These are phyloP conservation scores for Monochamus saltuarius DNA, from an alignment of 1,140 invertebrate genomes.

Conservation along the genomic window DNA sequence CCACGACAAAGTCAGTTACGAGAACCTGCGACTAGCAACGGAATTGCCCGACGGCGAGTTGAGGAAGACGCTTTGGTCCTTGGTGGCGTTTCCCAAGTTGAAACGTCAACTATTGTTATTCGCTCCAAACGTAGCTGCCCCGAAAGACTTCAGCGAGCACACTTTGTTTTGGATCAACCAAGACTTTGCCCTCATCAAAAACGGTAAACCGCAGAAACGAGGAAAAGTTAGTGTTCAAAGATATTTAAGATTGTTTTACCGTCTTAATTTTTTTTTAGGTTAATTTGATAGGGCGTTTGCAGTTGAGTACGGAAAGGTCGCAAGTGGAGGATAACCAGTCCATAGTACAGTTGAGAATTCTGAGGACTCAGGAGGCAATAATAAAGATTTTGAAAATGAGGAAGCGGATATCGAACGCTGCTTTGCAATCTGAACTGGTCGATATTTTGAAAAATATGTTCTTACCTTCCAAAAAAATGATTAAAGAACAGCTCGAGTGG, in stretches of 20 bases:
- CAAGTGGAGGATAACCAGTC: conserved; percentile 97
- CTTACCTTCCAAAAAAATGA: conserved; percentile 97
- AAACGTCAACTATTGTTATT: conserved; percentile 89
- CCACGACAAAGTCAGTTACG: conserved; percentile 88
- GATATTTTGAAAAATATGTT: conserved; percentile 99
- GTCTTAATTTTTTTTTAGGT: conserved; percentile 50
- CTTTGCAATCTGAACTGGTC: conserved; percentile 93
- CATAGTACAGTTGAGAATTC: conserved; percentile 92
- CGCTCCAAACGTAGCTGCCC: conserved; percentile 74
- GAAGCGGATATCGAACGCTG: conserved; percentile 89
- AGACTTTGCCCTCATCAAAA: conserved; percentile 89
- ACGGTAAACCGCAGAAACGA: conserved; percentile 89
- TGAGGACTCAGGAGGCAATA: conserved; percentile 93
- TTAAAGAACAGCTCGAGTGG: conserved; percentile 99
- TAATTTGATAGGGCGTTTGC: conserved; percentile 91
- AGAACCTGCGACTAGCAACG: conserved; percentile 93
- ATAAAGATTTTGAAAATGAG: conserved; percentile 99
- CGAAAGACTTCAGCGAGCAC: conserved; percentile 93
- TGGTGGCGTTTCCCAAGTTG: conserved; percentile 96
- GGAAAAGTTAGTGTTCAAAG: conserved; percentile 69
- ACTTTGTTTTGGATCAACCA: conserved; percentile 97
- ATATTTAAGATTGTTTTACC: not conserved
- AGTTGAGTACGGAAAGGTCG: conserved; percentile 91
- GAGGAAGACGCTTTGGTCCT: conserved; percentile 92
- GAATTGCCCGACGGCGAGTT: conserved; percentile 94